Evolutionary conservation across 2,113 vertebrate species (phyloP).

Genomic region (Ivindomyrus marchei): DNA sequence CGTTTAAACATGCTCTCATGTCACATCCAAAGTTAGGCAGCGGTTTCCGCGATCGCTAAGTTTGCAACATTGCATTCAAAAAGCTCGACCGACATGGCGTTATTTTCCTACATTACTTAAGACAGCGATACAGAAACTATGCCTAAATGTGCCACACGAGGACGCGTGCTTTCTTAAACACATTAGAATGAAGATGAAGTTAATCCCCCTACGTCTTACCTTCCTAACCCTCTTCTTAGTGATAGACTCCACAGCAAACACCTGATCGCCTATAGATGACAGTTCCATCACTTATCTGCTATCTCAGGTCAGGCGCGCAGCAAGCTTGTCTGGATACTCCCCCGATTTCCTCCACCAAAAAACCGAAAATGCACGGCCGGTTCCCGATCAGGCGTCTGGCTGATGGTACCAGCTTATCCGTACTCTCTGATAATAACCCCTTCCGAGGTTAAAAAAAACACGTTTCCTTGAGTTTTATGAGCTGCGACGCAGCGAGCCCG

Average conservation of each 20-base stretch:
- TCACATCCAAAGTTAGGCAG: not conserved
- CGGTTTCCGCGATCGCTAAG: not conserved
- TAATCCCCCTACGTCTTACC: conserved; percentile 54
- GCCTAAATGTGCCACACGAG: not conserved
- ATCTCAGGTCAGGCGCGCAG: conserved; percentile 29
- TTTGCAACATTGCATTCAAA: not conserved
- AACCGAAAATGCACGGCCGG: conserved; percentile 17
- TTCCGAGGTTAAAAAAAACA: conserved; percentile 27
- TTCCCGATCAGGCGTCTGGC: not conserved
- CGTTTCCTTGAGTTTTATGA: conserved; percentile 62
- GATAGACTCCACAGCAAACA: conserved; percentile 92
- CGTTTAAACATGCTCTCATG: not conserved
- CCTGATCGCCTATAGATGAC: conserved; percentile 95
- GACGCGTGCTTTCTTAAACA: not conserved
- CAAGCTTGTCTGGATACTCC: conserved; percentile 9
- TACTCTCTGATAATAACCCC: conserved; percentile 13
- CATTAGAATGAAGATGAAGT: not conserved
- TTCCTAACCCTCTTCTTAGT: conserved; percentile 88
- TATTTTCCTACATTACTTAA: not conserved
- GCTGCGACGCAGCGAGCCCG: conserved; percentile 73
- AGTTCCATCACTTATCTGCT: conserved; percentile 76
- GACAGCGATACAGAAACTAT: not conserved
- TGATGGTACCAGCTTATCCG: not conserved
- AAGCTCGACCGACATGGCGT: not conserved
- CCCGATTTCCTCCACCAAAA: conserved; percentile 19